Conservation (phyloP, 2,888 invertebrate genomes). For the Lepidocyrtinus sp. region DNA sequence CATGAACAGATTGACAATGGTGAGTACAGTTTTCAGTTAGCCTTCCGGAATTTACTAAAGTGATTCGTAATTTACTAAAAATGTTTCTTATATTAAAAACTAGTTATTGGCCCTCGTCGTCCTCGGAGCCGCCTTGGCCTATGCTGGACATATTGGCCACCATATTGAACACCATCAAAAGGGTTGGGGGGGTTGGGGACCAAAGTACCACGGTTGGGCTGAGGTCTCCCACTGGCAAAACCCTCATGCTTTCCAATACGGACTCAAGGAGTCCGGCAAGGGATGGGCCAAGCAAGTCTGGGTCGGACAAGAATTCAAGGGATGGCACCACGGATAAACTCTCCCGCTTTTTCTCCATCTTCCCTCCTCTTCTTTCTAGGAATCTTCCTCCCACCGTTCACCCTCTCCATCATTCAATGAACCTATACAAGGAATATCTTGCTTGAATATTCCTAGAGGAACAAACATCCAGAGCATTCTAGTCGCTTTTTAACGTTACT, state of each 20-base stretch:
- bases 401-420: not conserved
- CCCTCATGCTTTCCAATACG: conserved; percentile 64
- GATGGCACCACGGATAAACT: conserved; percentile 49
- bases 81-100: no score
- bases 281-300: conserved; percentile 67
- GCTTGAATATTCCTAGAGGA: conserved; percentile 20
- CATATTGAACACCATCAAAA: conserved; percentile 47
- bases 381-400: conserved; percentile 35
- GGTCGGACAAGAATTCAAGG: conserved; percentile 66
- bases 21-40: conserved; percentile 33
- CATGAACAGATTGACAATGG: conserved; percentile 24
- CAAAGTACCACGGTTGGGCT: conserved; percentile 56
- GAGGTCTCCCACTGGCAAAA: conserved; percentile 58
- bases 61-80: no score
- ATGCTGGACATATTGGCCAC: conserved; percentile 47
- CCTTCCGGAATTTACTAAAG: no score
- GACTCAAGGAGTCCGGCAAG: conserved; percentile 64
- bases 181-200: conserved; percentile 58
- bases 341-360: not conserved
- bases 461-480: conserved; percentile 15
- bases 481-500: conserved; percentile 32
- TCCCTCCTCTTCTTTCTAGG: conserved; percentile 6
- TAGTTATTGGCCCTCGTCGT: conserved; percentile 41
- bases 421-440: no score
- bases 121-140: conserved; percentile 24